A percentile compares a stretch with the other conserved stretches of the same genome.
phyloP scores from a whole-genome alignment of 2,113 vertebrate genomes.

The Centropus unirufus region DNA sequence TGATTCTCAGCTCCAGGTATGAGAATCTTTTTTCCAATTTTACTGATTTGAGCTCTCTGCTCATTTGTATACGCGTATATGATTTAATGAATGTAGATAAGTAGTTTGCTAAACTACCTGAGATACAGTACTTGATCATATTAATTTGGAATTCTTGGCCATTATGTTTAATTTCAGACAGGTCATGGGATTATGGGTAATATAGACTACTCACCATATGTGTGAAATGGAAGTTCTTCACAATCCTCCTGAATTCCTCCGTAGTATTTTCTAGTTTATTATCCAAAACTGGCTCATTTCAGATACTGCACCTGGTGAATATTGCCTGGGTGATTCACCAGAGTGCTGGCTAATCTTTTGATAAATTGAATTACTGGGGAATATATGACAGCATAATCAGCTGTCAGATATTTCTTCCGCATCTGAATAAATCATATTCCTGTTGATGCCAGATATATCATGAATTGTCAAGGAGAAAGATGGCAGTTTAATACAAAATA shows the following conservation, averaged over 20 bases:
- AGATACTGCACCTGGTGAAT: background rate
- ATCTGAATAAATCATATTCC: constrained; percentile 5
- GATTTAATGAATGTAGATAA: background rate
- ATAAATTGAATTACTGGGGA: constrained; percentile 2
- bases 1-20: background rate
- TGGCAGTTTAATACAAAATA: background rate
- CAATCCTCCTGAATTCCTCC: background rate
- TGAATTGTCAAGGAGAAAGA: constrained; percentile 1
- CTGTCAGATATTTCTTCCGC: constrained; percentile 17
- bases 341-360: constrained; percentile 16
- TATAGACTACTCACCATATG: background rate
- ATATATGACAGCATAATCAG: constrained; percentile 29
- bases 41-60: background rate
- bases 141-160: background rate
- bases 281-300: background rate
- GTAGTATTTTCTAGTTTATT: constrained; percentile 4
- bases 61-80: background rate
- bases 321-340: background rate
- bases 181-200: background rate
- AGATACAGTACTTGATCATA: background rate
- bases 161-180: background rate
- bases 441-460: background rate
- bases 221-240: background rate
- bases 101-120: background rate
- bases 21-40: background rate